Conservation (phyloP, 1,140 invertebrate genomes). For the Pissodes strobi region DNA sequence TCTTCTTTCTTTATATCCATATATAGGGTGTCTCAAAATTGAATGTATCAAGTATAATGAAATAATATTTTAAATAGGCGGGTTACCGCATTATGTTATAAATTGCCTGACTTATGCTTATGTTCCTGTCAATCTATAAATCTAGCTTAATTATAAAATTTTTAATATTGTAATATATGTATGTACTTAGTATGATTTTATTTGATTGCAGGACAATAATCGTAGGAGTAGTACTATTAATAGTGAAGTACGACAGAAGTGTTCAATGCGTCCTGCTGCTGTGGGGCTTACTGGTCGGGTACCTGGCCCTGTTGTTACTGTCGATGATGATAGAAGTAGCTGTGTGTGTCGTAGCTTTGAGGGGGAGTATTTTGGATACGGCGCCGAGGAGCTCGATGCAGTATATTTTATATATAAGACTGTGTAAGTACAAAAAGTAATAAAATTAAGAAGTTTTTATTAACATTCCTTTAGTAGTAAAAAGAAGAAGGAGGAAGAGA, state of each 20-base stretch:
- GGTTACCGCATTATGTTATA: too few species aligned
- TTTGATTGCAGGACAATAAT: slow-evolving; percentile 63
- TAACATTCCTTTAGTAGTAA: too few species aligned
- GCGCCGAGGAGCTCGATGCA: slow-evolving; percentile 75
- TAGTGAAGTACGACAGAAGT: slow-evolving; percentile 66
- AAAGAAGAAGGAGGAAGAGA: too few species aligned
- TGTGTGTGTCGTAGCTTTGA: slow-evolving; percentile 76
- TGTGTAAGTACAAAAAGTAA: slow-evolving; percentile 71
- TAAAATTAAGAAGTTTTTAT: too few species aligned
- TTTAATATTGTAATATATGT: background rate
- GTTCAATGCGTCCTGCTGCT: slow-evolving; percentile 65
- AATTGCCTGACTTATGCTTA: too few species aligned
- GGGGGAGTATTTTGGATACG: slow-evolving; percentile 82
- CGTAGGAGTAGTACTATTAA: slow-evolving; percentile 62
- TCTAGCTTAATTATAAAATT: background rate
- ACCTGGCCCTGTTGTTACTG: slow-evolving; percentile 67
- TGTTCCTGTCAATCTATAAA: background rate
- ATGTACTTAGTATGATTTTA: slow-evolving; percentile 7
- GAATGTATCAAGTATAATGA: too few species aligned
- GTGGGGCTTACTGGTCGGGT: slow-evolving; percentile 73
- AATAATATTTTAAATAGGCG: too few species aligned
- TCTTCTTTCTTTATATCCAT: too few species aligned
- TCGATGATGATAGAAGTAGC: slow-evolving; percentile 73
- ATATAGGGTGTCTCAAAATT: too few species aligned
- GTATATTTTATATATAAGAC: slow-evolving; percentile 79